phyloP scores from a whole-genome alignment of 2,888 invertebrate genomes.

The Acanthoscelides obtectus region DNA sequence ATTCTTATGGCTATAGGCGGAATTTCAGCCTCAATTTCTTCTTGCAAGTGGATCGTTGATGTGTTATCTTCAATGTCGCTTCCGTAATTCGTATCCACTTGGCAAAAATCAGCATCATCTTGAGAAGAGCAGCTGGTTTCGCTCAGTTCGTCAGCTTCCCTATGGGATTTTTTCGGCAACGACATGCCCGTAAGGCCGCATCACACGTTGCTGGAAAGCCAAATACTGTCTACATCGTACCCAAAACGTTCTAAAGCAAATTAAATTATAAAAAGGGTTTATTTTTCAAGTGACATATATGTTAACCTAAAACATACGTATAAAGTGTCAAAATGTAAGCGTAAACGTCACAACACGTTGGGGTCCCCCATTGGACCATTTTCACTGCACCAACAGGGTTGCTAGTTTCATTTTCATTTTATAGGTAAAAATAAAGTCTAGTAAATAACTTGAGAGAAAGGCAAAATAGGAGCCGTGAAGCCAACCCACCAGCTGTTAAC shows the following conservation, averaged over 20 bases:
- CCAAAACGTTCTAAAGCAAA: neutral
- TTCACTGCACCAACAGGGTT: too few relatives aligned
- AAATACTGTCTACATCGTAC: neutral
- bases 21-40: conserved; percentile 9
- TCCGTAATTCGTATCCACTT: conserved; percentile 17
- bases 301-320: neutral
- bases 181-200: conserved; percentile 29
- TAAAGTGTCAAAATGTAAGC: neutral
- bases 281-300: neutral
- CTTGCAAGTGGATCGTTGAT: neutral
- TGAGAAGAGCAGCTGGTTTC: conserved; percentile 19
- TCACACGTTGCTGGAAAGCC: conserved; percentile 12
- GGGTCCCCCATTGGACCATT: neutral
- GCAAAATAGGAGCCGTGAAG: too few relatives aligned
- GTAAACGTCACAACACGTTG: neutral
- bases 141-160: conserved; percentile 21
- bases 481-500: too few relatives aligned
- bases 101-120: conserved; percentile 25
- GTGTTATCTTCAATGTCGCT: conserved; percentile 10
- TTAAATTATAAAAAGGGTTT: neutral
- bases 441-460: too few relatives aligned
- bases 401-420: too few relatives aligned
- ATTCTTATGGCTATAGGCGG: conserved; percentile 42
- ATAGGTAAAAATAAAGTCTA: too few relatives aligned
- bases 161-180: conserved; percentile 24